Evolutionary conservation across 2,113 vertebrate species (phyloP).

Genomic region (Scomber scombrus): DNA sequence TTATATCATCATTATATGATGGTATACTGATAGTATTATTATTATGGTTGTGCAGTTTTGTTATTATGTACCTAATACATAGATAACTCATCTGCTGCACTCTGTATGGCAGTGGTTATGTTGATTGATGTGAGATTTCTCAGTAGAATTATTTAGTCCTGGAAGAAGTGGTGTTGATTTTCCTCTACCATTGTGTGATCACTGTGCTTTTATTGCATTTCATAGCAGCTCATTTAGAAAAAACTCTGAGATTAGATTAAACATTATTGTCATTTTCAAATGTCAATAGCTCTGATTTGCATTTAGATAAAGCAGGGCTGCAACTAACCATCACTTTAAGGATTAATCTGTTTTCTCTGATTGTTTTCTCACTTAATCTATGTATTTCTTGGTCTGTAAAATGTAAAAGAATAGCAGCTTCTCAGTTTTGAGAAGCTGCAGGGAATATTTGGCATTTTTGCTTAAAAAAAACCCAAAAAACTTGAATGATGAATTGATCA

Average conservation of each 20-base stretch:
- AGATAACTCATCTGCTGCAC: neutral
- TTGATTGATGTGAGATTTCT: neutral
- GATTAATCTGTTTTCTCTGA: neutral
- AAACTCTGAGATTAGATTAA: neutral
- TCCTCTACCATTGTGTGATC: neutral
- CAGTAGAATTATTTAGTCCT: neutral
- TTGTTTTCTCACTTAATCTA: neutral
- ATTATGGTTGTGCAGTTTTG: neutral
- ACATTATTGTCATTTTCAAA: neutral
- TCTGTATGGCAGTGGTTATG: neutral
- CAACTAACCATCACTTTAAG: neutral
- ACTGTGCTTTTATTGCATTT: neutral
- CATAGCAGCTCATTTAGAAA: neutral
- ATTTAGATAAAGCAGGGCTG: neutral
- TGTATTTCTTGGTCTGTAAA: too few relatives aligned
- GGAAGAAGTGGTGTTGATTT: neutral
- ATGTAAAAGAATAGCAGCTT: too few relatives aligned
- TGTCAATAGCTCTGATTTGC: neutral
- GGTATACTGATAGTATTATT: neutral
- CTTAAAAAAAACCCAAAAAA: too few relatives aligned
- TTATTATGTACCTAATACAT: neutral
- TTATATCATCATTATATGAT: too few relatives aligned
- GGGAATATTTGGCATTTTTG: too few relatives aligned
- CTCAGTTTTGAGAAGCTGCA: too few relatives aligned
- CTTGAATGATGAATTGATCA: too few relatives aligned